Evolutionary conservation across 2,888 invertebrate species (phyloP), one percentile per base, ranked within the genome.

Genomic region (Acanthosepion lycidas): DNA sequence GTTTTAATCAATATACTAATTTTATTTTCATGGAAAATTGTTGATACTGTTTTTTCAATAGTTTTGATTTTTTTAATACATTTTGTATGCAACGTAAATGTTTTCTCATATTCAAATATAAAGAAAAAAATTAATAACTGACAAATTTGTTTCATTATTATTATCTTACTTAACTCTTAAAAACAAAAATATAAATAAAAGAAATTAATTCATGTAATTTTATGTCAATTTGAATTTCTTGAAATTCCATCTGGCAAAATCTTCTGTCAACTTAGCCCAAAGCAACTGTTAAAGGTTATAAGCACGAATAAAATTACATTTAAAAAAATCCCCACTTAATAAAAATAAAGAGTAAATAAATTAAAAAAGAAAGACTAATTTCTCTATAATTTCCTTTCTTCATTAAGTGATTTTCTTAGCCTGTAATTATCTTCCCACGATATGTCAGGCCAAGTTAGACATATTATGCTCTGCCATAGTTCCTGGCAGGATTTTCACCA

Each of bases 341-440:
- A n/a, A 78, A 15, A 78, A 78, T 33, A 78, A 15, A 78, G 33
- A 78, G 12, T 9, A 15, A 78, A 78, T 78, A n/a, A 78, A 5
- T 12, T 15, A 78, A 78, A 78, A 5, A 78, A 78, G 33, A 33
- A n/a, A n/a, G 33, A 78, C 33, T 78, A 78, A 78, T 78, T 78
- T 78, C 78, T 78, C 78, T 78, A 78, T n/a, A 78, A 78, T n/a
- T 78, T 78, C n/a, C 78, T n/a, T 78, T 78, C n/a, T n/a, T 78
- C 78, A n/a, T 78, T 78, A 78, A 78, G n/a, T 78, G n/a, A 78
- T 78, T 78, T 78, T 78, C 78, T 78, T 78, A n/a, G 78, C 18
- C 33, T 12, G n/a, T 78, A 78, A 78, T 78, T 78, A 78, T 78
- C 78, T 78, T 78, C 78, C 78, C 78, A 78, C 78, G 33, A 33